Evolutionary conservation across 2,888 invertebrate genomes (phyloP).

Genomic region (Apotomis capreana): DNA sequence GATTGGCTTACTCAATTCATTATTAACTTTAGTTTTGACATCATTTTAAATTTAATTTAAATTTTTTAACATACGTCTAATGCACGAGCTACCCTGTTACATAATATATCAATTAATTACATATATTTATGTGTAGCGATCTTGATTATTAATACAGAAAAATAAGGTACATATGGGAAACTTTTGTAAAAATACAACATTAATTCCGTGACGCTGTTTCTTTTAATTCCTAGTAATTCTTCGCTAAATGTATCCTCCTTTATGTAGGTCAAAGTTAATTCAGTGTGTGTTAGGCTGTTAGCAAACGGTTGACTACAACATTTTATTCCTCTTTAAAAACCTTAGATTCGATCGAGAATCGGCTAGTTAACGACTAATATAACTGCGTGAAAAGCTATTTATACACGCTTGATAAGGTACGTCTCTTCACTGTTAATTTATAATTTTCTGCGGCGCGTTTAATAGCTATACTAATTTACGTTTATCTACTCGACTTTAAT

Average conservation of each 20-base stretch:
- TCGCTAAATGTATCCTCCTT: too few relatives aligned
- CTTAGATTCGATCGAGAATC: not conserved
- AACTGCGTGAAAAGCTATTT: slow-evolving; percentile 16
- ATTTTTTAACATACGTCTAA: not conserved
- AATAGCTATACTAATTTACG: slow-evolving; percentile 28
- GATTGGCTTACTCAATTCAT: slow-evolving; percentile 26
- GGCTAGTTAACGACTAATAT: slow-evolving; percentile 18
- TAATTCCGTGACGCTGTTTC: too few relatives aligned
- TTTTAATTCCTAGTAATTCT: too few relatives aligned
- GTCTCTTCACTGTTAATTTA: slow-evolving; percentile 17
- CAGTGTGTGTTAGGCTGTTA: too few relatives aligned
- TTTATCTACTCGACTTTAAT: slow-evolving; percentile 30
- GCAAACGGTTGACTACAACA: too few relatives aligned
- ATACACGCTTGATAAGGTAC: slow-evolving; percentile 7
- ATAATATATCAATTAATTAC: too few relatives aligned
- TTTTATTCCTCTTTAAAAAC: not conserved
- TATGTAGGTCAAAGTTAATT: too few relatives aligned
- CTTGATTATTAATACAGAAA: too few relatives aligned
- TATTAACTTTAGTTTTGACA: slow-evolving; percentile 16
- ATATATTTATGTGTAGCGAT: too few relatives aligned
- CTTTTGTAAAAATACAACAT: too few relatives aligned
- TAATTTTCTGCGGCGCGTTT: slow-evolving; percentile 27
- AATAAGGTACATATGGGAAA: too few relatives aligned
- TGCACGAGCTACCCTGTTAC: not conserved
- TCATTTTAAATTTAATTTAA: not conserved